Evolutionary conservation across 2,797 vertebrate species (phyloP).

Genomic region (Diplodus puntazzo): DNA sequence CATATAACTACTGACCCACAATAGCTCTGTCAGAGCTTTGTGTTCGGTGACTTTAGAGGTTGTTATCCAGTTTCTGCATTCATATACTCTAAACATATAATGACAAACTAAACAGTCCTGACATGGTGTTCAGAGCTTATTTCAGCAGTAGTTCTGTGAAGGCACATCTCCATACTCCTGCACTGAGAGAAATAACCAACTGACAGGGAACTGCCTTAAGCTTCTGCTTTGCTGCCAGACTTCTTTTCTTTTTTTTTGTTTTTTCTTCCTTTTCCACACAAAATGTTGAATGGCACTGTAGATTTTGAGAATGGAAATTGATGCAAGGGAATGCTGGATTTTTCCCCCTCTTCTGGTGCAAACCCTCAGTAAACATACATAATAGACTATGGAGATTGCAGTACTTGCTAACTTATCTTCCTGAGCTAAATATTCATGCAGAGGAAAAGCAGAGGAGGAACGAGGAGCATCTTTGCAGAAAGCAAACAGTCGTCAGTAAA

Average conservation of each 20-base stretch:
- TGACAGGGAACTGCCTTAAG: slow-evolving; percentile 71
- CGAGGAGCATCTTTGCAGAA: slow-evolving; percentile 35
- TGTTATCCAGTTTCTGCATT: slow-evolving; percentile 6
- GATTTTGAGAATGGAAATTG: slow-evolving; percentile 71
- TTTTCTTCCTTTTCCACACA: slow-evolving; percentile 44
- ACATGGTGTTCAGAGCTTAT: slow-evolving; percentile 45
- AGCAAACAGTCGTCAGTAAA: slow-evolving; percentile 46
- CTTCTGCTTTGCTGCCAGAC: slow-evolving; percentile 65
- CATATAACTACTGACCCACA: slow-evolving; percentile 9
- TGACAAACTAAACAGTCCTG: slow-evolving; percentile 52
- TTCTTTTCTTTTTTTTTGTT: slow-evolving; percentile 40
- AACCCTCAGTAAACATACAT: slow-evolving; percentile 65
- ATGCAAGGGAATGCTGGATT: slow-evolving; percentile 57
- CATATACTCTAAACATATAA: slow-evolving; percentile 35
- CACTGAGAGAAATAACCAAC: slow-evolving; percentile 47
- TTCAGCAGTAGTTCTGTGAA: slow-evolving; percentile 51
- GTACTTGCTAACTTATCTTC: slow-evolving; percentile 44
- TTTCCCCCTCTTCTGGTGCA: slow-evolving; percentile 21
- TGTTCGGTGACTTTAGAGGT: slow-evolving; percentile 8
- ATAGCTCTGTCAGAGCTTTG: neutral
- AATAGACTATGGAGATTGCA: slow-evolving; percentile 59
- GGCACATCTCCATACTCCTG: slow-evolving; percentile 53
- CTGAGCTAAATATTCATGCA: slow-evolving; percentile 45
- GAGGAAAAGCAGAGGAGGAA: slow-evolving; percentile 23
- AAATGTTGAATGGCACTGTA: slow-evolving; percentile 60